Evolutionary conservation across 2,797 vertebrate species (phyloP), one percentile per base, ranked within the genome.

Genomic region (Bradypodion pumilum): DNA sequence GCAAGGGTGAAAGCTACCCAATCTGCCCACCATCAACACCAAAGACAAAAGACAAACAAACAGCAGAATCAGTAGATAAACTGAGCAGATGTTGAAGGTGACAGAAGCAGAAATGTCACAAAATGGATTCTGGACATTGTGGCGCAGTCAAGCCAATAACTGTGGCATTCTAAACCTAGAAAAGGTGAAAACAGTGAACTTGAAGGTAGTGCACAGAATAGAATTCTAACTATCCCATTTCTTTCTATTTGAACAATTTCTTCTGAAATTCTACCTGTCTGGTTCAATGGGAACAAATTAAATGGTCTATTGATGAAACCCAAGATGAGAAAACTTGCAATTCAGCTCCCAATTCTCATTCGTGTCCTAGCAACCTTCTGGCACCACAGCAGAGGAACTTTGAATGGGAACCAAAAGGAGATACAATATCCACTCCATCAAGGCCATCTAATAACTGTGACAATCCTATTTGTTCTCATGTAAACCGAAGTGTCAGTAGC

Each of bases 1-100:
- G 32, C 78, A 87, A 88, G 35, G 74, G 80, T 77, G 87, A 13
- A 10, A 89, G 5, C 68, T 21, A 68, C 37, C 75, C 65, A 80
- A 85, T 21, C 1, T 77, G 80, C 49, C 40, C 12, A 69, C 0
- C 2, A 62, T 74, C n/a, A 70, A 40, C 15, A 86, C 35, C 35
- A 74, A 27, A 85, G 35, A 76, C 1, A 62, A 35, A 68, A 42
- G n/a, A n/a, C n/a, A 68, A 40, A 44, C 59, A n/a, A n/a, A n/a
- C 27, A 83, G 42, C 44, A 25, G 42, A 88, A 49, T 75, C 78
- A 90, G 75, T 27, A 78, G 66, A 1, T 56, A 19, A 78, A 63
- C 1, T 42, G 35, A 35, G 12, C 35, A 83, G 5, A 70, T 72
- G 0, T 0, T 77, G 40, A 81, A 87, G 83, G 44, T 52, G 32